Conservation (phyloP, 2,113 vertebrate genomes). For the Empidonax traillii region DNA sequence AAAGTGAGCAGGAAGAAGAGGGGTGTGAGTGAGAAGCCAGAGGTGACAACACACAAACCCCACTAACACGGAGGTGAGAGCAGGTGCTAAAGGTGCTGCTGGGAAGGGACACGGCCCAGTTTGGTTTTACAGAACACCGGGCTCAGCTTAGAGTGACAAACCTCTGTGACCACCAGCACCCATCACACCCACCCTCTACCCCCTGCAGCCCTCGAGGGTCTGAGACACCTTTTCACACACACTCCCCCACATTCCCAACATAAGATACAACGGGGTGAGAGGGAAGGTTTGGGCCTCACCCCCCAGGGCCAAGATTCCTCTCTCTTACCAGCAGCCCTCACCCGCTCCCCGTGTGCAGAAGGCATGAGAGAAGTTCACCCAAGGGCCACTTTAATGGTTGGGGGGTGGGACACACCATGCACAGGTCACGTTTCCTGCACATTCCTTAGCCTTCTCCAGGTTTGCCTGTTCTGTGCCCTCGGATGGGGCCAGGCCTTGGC, state of each 20-base stretch:
- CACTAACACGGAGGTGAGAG: neutral
- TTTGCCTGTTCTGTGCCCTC: neutral
- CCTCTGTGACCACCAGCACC: neutral
- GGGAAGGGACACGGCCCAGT: neutral
- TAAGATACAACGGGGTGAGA: accelerated
- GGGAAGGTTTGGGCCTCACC: neutral
- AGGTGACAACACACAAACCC: neutral
- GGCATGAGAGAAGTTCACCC: neutral
- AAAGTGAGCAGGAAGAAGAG: neutral
- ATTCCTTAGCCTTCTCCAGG: neutral
- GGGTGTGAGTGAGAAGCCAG: neutral
- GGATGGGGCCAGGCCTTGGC: neutral
- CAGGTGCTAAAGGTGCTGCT: neutral
- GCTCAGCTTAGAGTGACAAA: neutral
- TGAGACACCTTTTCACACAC: neutral
- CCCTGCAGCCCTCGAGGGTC: neutral
- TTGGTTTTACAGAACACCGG: accelerated
- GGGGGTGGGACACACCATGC: neutral
- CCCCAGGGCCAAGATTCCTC: no score
- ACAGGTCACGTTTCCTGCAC: neutral
- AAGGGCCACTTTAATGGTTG: constrained; percentile 34
- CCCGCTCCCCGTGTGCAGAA: accelerated
- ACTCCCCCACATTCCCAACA: no score
- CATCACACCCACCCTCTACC: no score
- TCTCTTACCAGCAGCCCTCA: neutral